A percentile compares a stretch with the other conserved stretches of the same genome.
These are phyloP conservation scores for Oryzaephilus surinamensis DNA, from an alignment of 1,140 invertebrate genomes.

Conservation along the genomic window DNA sequence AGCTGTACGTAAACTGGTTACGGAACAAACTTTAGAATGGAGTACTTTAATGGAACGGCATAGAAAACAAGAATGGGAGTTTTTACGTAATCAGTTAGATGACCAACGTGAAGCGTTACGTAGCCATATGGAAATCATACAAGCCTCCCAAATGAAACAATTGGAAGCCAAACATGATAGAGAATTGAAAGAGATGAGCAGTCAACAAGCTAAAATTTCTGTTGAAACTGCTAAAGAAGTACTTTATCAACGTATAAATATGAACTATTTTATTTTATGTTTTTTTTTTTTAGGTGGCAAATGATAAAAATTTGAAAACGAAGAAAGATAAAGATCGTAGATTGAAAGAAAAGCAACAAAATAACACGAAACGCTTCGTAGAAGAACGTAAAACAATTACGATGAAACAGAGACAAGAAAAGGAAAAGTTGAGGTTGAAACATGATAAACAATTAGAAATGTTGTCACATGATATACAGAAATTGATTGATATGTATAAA, in stretches of 20 bases:
- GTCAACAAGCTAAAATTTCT: slow-evolving; percentile 87
- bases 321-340: slow-evolving; percentile 94
- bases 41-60: slow-evolving; percentile 81
- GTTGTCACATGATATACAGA: slow-evolving; percentile 81
- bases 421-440: slow-evolving; percentile 82
- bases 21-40: slow-evolving; percentile 90
- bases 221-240: slow-evolving; percentile 93
- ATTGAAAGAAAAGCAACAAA: slow-evolving; percentile 92
- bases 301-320: slow-evolving; percentile 93
- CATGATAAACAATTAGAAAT: slow-evolving; percentile 91
- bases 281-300: slow-evolving; percentile 46
- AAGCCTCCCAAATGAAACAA: slow-evolving; percentile 81
- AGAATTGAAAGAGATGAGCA: slow-evolving; percentile 94
- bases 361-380: slow-evolving; percentile 98
- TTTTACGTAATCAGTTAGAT: slow-evolving; percentile 69
- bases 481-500: slow-evolving; percentile 90
- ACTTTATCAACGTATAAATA: no score
- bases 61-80: slow-evolving; percentile 83
- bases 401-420: slow-evolving; percentile 86
- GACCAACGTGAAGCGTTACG: slow-evolving; percentile 78
- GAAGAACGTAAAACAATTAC: slow-evolving; percentile 86
- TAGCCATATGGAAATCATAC: slow-evolving; percentile 76
- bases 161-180: slow-evolving; percentile 81
- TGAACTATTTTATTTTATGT: not conserved
- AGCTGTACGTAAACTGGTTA: slow-evolving; percentile 66